Conservation (phyloP, 2,888 invertebrate species). For the Andrena praecox region DNA sequence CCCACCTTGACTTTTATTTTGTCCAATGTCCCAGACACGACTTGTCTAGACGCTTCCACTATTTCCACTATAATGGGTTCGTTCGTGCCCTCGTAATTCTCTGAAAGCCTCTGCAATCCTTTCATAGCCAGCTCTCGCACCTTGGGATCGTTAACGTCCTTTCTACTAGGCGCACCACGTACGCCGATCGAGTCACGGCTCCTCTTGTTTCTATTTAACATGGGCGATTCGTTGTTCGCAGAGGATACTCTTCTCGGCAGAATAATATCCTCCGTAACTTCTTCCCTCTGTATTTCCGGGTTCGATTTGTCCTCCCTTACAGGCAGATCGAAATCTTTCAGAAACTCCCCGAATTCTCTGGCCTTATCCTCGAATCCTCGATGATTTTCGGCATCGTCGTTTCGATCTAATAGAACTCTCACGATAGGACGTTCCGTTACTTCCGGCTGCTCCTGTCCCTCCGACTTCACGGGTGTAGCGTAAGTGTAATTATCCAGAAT, state of each 20-base stretch:
- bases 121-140: constrained; percentile 61
- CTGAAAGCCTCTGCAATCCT: constrained; percentile 67
- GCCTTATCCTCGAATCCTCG: constrained; percentile 75
- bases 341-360: constrained; percentile 80
- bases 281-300: constrained; percentile 63
- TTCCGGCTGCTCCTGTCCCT: constrained; percentile 34
- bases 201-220: constrained; percentile 42
- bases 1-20: constrained; percentile 87
- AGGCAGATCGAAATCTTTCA: constrained; percentile 78
- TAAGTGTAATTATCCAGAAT: constrained; percentile 63
- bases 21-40: constrained; percentile 87
- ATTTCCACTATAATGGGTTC: constrained; percentile 83
- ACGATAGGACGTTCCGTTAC: constrained; percentile 69
- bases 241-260: constrained; percentile 21
- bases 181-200: neutral
- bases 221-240: neutral
- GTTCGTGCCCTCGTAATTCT: constrained; percentile 57
- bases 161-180: constrained; percentile 52
- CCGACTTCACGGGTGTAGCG: constrained; percentile 6
- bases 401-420: constrained; percentile 67
- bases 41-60: constrained; percentile 85
- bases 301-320: constrained; percentile 52
- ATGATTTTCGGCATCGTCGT: constrained; percentile 45
- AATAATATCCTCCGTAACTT: constrained; percentile 68
- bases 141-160: constrained; percentile 62